Conservation (phyloP, 2,113 vertebrate species). For the Colinus virginianus region DNA sequence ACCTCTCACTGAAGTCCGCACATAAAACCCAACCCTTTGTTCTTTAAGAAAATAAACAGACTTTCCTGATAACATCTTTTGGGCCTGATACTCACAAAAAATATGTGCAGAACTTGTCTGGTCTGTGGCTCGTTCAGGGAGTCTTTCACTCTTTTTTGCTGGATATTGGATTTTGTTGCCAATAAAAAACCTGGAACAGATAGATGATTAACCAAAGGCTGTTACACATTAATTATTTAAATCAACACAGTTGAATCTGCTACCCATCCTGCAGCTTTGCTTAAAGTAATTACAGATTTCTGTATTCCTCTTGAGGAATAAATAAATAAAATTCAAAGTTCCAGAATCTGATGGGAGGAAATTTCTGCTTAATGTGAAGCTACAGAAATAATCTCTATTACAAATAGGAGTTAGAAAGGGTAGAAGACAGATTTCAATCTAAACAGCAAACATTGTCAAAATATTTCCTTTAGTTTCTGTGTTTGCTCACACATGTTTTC, state of each 20-base stretch:
- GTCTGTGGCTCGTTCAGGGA: neutral
- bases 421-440: neutral
- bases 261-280: neutral
- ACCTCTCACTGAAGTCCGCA: neutral
- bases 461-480: neutral
- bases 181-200: neutral
- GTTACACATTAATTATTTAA: neutral
- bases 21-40: neutral
- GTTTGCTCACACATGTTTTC: neutral
- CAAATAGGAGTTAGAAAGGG: neutral
- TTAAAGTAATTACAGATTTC: neutral
- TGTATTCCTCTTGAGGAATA: neutral
- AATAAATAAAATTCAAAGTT: neutral
- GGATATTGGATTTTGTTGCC: neutral
- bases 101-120: neutral
- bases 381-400: neutral
- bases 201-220: slow-evolving; percentile 12
- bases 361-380: neutral
- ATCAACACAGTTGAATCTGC: neutral
- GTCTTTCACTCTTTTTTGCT: neutral
- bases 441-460: neutral
- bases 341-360: neutral
- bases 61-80: neutral
- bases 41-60: neutral
- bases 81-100: slow-evolving; percentile 1